These are phyloP conservation scores for Austrolebias charrua DNA, from an alignment of 2,797 vertebrate genomes.

Conservation along the genomic window DNA sequence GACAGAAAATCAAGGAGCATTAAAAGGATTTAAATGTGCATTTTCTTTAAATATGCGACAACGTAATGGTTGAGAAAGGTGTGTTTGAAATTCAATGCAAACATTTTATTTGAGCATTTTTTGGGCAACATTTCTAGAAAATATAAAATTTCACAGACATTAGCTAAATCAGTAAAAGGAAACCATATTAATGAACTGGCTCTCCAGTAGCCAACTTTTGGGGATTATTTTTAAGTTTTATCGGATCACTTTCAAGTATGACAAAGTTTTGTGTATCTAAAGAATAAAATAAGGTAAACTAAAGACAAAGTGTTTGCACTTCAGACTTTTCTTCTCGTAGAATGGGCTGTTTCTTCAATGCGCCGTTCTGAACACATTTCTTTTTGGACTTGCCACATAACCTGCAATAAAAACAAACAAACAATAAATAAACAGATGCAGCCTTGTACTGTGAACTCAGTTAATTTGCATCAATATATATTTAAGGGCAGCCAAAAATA, in stretches of 20 bases:
- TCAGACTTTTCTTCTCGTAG: slow-evolving; percentile 35
- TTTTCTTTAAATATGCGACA: not conserved
- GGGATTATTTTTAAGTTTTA: slow-evolving; percentile 16
- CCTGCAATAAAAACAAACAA: slow-evolving; percentile 31
- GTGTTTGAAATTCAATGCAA: slow-evolving; percentile 10
- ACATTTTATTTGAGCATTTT: not conserved
- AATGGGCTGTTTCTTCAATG: slow-evolving; percentile 5
- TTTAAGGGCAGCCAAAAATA: too few relatives aligned
- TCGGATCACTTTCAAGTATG: not conserved
- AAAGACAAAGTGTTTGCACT: slow-evolving; percentile 17
- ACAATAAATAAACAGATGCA: not conserved
- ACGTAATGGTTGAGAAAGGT: not conserved
- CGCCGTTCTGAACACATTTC: slow-evolving; percentile 44
- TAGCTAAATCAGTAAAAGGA: slow-evolving; percentile 22
- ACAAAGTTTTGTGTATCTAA: not conserved
- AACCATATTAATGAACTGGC: not conserved
- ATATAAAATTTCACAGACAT: slow-evolving; percentile 8
- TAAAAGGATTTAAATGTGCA: too few relatives aligned
- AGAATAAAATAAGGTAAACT: slow-evolving; percentile 3
- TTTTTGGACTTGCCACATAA: slow-evolving; percentile 51
- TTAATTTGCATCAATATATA: too few relatives aligned
- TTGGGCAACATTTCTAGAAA: slow-evolving; percentile 14
- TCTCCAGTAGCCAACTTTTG: not conserved
- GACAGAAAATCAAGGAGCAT: too few relatives aligned
- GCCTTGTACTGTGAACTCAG: too few relatives aligned